These are phyloP conservation scores for Microchrysa polita DNA, from an alignment of 2,888 invertebrate species.

Conservation along the genomic window DNA sequence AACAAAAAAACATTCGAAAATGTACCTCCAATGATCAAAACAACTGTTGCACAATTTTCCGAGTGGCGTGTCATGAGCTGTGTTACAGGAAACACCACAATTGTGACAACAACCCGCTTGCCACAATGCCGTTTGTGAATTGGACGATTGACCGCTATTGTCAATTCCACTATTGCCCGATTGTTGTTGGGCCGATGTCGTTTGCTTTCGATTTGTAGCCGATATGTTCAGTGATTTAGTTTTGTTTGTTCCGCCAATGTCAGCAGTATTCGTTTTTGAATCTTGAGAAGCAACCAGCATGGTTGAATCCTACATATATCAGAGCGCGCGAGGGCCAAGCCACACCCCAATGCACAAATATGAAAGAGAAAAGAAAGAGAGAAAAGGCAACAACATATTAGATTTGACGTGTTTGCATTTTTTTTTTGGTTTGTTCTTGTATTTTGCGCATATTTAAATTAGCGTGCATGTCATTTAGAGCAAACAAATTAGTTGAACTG, in stretches of 20 bases:
- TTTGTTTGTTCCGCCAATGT: slow-evolving; percentile 51
- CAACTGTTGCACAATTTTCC: slow-evolving; percentile 85
- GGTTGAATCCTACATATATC: slow-evolving; percentile 53
- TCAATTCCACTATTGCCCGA: slow-evolving; percentile 47
- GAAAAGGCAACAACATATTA: slow-evolving; percentile 35
- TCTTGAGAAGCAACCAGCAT: slow-evolving; percentile 55
- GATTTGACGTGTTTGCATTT: slow-evolving; percentile 43
- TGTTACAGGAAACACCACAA: slow-evolving; percentile 80
- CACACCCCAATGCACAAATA: slow-evolving; percentile 32
- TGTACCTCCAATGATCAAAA: slow-evolving; percentile 86
- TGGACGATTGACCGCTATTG: slow-evolving; percentile 36
- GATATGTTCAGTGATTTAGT: slow-evolving; percentile 51
- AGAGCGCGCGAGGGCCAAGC: slow-evolving; percentile 21
- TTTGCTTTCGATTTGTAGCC: slow-evolving; percentile 50
- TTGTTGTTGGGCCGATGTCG: slow-evolving; percentile 50
- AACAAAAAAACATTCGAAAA: neutral
- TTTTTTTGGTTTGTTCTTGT: neutral
- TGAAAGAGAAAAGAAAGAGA: slow-evolving; percentile 47
- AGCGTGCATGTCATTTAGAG: too few relatives aligned
- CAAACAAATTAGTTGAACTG: too few relatives aligned
- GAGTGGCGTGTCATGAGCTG: slow-evolving; percentile 78
- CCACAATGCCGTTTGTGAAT: slow-evolving; percentile 52
- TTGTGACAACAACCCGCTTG: slow-evolving; percentile 60
- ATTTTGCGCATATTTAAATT: too few relatives aligned
- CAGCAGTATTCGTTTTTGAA: slow-evolving; percentile 48